Percentiles rank a stretch among this genome's conserved stretches.
Evolutionary conservation across 2,888 invertebrate species (phyloP).

Genomic region (Microplitis deprimator): DNA sequence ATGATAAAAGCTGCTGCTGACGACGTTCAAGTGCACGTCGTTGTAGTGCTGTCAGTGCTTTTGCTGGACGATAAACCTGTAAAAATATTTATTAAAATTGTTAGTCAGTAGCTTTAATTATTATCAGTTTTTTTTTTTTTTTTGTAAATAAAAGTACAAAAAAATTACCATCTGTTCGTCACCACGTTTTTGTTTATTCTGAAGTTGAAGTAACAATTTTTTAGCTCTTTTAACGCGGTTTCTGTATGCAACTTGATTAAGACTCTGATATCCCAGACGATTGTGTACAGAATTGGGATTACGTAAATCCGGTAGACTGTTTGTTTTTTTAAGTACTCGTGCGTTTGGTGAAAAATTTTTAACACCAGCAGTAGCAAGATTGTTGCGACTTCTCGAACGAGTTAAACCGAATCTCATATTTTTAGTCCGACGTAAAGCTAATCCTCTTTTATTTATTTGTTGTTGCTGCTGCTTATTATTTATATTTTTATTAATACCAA

Average conservation of each 20-base stretch:
- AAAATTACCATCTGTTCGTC: conserved; percentile 62
- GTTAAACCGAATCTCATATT: conserved; percentile 57
- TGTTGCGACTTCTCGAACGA: conserved; percentile 65
- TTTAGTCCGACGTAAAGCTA: conserved; percentile 54
- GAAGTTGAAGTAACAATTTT: conserved; percentile 63
- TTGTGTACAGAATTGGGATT: conserved; percentile 68
- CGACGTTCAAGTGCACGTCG: conserved; percentile 61
- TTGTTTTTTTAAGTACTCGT: conserved; percentile 62
- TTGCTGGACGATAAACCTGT: conserved; percentile 58
- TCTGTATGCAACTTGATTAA: conserved; percentile 67
- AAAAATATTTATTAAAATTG: background rate
- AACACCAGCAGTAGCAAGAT: conserved; percentile 53
- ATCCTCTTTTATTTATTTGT: conserved; percentile 55
- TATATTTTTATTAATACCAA: conserved; percentile 54
- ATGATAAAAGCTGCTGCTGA: conserved; percentile 61
- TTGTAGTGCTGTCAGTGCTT: conserved; percentile 57
- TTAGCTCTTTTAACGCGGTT: conserved; percentile 68
- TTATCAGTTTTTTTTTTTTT: background rate
- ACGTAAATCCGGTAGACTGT: conserved; percentile 64
- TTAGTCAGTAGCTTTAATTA: background rate
- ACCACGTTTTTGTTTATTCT: conserved; percentile 61
- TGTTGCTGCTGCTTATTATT: conserved; percentile 35
- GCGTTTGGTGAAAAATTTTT: conserved; percentile 58
- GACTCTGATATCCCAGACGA: conserved; percentile 67
- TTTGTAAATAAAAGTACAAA: background rate